Percentiles rank a stretch among this genome's conserved stretches.
phyloP scores from a whole-genome alignment of 2,888 invertebrate species.

The Rhopalosiphum nymphaeae region DNA sequence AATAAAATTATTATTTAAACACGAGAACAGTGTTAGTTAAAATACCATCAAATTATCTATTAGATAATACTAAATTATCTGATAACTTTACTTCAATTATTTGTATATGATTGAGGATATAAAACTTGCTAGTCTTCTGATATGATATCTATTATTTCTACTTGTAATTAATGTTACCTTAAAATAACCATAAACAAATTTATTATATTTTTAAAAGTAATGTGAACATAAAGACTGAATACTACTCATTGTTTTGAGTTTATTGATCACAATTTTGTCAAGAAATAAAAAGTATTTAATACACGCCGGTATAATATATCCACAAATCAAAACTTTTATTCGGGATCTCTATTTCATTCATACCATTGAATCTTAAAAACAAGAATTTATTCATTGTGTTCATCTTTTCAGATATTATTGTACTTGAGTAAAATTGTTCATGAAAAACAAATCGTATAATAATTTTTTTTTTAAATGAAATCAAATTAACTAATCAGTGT shows the following conservation, averaged over 20 bases:
- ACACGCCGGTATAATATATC: neutral
- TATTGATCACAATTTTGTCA: neutral
- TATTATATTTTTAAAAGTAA: neutral
- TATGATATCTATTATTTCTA: neutral
- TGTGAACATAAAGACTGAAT: neutral
- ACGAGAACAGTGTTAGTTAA: neutral
- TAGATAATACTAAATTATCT: neutral
- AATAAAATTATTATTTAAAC: neutral
- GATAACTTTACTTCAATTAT: neutral
- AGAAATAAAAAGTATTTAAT: slow-evolving; percentile 21
- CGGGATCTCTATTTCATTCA: slow-evolving; percentile 28
- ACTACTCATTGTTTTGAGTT: slow-evolving; percentile 13
- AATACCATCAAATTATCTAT: too few relatives aligned
- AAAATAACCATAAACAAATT: neutral
- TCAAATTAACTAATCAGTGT: neutral
- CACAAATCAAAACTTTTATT: slow-evolving; percentile 24
- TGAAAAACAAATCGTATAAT: neutral
- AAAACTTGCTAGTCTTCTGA: neutral
- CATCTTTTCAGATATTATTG: neutral
- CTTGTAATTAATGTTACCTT: neutral
- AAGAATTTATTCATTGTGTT: slow-evolving; percentile 28
- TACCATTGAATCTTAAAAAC: neutral
- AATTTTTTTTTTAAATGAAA: neutral
- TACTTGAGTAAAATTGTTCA: neutral
- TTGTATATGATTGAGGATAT: neutral